Evolutionary conservation across 2,113 vertebrate genomes (phyloP), one percentile per base, ranked within the genome.

Genomic region (Hemiprocne comata): DNA sequence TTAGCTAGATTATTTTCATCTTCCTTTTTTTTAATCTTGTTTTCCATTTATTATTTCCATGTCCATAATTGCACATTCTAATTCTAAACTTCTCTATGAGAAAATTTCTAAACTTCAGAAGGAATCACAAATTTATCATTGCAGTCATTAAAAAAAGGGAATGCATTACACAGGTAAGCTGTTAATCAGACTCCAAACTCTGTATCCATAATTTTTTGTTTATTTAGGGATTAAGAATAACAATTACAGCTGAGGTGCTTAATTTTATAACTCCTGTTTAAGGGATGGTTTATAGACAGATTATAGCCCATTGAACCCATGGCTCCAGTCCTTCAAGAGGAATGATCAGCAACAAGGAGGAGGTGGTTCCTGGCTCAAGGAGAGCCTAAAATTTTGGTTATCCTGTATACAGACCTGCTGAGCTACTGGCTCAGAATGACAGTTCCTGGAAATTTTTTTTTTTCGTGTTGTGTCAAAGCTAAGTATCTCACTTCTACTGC

Each of bases 11-110:
- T 53, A 58, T 70, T 6, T 42, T 4, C 23, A n/a, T n/a, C n/a
- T n/a, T 2, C 2, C 6, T 31, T 79, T 34, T 33, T 57, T 9
- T 24, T 1, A 2, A 10, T 48, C 19, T 25, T 34, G 2, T 58
- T 57, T 74, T 71, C 3, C 4, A 20, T 38, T 76, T 76, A 36
- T 36, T 54, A 57, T 80, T 86, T 89, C 11, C 1, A 57, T 80
- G 83, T 89, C 10, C 1, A 6, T 33, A 50, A 42, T 48, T 83
- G 9, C 1, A 23, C 53, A 82, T 81, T 79, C 5, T 36, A 78
- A 34, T 77, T 89, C 13, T 58, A 36, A 21, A n/a, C 9, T 53
- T 67, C 10, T 58, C 7, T 38, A 51, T 70, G 31, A 42, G 5
- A 84, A 85, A 71, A 33, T 48, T 57, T 66, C 9, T 33, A 40